Conservation (phyloP, 2,888 invertebrate genomes). For the Gryllus longicercus region DNA sequence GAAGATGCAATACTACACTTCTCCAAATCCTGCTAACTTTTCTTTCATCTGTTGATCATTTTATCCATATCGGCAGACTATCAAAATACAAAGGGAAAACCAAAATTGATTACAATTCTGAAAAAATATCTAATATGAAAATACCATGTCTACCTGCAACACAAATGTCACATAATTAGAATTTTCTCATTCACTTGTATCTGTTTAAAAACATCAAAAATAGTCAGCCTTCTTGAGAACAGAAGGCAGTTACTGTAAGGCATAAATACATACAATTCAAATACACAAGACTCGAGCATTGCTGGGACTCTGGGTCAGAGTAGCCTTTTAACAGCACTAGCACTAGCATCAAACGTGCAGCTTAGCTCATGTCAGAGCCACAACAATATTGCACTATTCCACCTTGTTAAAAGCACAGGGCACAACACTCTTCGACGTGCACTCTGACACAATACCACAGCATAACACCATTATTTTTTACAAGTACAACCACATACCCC, state of each 20-base stretch:
- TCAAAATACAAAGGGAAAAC: not conserved
- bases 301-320: not conserved
- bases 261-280: conserved; percentile 17
- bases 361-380: not conserved
- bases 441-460: not conserved
- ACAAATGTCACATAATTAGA: conserved; percentile 3
- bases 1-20: too few species aligned
- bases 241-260: conserved; percentile 7
- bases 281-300: not conserved
- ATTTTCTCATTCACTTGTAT: not conserved
- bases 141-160: not conserved
- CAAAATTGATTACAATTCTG: conserved; percentile 17
- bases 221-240: not conserved
- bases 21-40: too few species aligned
- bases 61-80: too few species aligned
- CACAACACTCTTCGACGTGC: not conserved
- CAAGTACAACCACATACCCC: not conserved
- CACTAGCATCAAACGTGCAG: not conserved
- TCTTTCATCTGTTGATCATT: too few species aligned
- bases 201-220: conserved; percentile 8
- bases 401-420: not conserved
- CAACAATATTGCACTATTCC: conserved; percentile 1
- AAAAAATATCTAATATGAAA: conserved; percentile 17
- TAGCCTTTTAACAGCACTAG: not conserved
- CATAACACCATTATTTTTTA: not conserved